phyloP scores from a whole-genome alignment of 2,888 invertebrate genomes.

The Heliconius cydno region DNA sequence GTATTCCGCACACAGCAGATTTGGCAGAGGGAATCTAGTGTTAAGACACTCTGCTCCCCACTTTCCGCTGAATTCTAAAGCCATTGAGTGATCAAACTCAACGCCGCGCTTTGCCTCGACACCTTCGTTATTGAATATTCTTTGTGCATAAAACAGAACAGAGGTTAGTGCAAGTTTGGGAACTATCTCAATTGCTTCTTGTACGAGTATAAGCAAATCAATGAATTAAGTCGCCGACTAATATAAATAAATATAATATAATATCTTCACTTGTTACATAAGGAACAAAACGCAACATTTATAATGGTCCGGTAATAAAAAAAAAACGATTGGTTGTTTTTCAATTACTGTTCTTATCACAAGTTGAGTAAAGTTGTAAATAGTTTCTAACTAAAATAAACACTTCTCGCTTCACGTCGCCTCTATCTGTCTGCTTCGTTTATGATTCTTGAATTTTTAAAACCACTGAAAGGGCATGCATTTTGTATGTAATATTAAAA shows the following conservation, averaged over 20 bases:
- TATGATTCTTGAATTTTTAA: slow-evolving; percentile 77
- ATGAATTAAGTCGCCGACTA: not conserved
- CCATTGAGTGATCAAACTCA: too few species aligned
- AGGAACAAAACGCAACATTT: slow-evolving; percentile 22
- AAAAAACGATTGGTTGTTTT: slow-evolving; percentile 40
- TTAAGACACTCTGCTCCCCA: too few species aligned
- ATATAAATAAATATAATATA: not conserved
- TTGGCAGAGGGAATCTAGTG: too few species aligned
- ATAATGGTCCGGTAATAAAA: slow-evolving; percentile 48
- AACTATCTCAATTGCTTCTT: not conserved
- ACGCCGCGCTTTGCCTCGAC: not conserved
- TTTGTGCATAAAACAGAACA: not conserved
- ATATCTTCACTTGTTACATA: slow-evolving; percentile 3
- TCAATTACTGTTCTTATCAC: slow-evolving; percentile 7
- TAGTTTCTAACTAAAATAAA: slow-evolving; percentile 59
- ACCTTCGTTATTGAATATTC: not conserved
- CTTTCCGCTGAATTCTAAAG: too few species aligned
- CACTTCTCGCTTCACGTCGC: slow-evolving; percentile 54
- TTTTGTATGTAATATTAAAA: slow-evolving; percentile 50
- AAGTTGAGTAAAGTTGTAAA: slow-evolving; percentile 16
- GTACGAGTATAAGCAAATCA: not conserved
- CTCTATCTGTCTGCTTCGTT: slow-evolving; percentile 65
- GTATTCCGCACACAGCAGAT: not conserved
- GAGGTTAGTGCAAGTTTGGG: not conserved
- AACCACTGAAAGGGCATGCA: slow-evolving; percentile 63